These are phyloP conservation scores for Epinephelus coioides DNA, from an alignment of 2,797 vertebrate species.

Conservation along the genomic window DNA sequence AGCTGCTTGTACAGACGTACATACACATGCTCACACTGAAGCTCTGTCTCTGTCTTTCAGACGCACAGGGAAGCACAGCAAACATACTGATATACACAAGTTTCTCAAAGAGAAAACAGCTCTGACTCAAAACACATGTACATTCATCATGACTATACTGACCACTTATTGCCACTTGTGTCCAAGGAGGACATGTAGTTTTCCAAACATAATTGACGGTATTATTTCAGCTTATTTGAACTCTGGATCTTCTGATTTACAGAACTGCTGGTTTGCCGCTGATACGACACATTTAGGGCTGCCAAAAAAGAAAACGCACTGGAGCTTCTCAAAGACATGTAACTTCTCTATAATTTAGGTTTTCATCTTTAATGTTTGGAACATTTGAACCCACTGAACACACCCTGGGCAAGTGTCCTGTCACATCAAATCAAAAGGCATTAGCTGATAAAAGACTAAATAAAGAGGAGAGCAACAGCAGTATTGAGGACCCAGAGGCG, in stretches of 20 bases:
- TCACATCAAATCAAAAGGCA: constrained; percentile 54
- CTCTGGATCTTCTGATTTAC: constrained; percentile 10
- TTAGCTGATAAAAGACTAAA: constrained; percentile 54
- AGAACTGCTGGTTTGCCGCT: constrained; percentile 9
- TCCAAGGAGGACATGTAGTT: constrained; percentile 45
- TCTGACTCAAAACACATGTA: constrained; percentile 24
- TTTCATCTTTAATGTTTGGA: constrained; percentile 33
- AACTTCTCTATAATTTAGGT: constrained; percentile 16
- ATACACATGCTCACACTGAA: constrained; percentile 61
- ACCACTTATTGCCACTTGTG: constrained; percentile 69
- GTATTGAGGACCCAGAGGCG: constrained; percentile 28
- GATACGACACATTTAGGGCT: neutral
- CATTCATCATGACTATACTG: constrained; percentile 41
- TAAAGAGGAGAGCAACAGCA: constrained; percentile 38
- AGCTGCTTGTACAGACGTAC: constrained; percentile 57
- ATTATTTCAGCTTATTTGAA: constrained; percentile 6
- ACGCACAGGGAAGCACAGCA: constrained; percentile 55
- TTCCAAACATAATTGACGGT: constrained; percentile 22
- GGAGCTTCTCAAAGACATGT: constrained; percentile 6
- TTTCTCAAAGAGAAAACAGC: constrained; percentile 51
- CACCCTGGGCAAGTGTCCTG: constrained; percentile 26
- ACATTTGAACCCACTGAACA: constrained; percentile 38
- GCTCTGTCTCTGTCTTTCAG: constrained; percentile 46
- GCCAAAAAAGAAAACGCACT: constrained; percentile 8
- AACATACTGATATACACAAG: constrained; percentile 51